Evolutionary conservation across 2,113 vertebrate genomes (phyloP).

Genomic region (Irena cyanogastra): DNA sequence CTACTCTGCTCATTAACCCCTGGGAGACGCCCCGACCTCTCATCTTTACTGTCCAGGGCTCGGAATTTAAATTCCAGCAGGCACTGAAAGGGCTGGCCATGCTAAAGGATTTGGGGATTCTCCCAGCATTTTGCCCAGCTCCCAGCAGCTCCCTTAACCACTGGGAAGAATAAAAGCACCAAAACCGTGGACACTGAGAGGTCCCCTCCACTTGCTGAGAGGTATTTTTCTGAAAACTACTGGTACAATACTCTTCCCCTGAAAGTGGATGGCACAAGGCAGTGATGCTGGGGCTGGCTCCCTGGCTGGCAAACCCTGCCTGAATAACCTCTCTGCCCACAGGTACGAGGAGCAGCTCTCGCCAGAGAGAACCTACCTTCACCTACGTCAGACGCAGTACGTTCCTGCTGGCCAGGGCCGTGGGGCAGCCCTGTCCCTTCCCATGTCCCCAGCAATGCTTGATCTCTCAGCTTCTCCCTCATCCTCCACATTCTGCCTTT

Average conservation of each 20-base stretch:
- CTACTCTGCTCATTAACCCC: neutral
- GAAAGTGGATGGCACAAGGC: neutral
- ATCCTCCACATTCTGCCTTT: neutral
- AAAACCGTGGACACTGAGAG: neutral
- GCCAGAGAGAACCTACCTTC: neutral
- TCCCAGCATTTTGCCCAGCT: neutral
- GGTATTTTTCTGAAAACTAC: neutral
- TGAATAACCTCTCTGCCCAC: constrained; percentile 83
- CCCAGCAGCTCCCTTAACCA: neutral
- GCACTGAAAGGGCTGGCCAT: neutral
- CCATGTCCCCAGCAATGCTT: accelerated
- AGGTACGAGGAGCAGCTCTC: constrained; percentile 69
- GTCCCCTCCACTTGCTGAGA: neutral
- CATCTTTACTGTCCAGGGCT: neutral
- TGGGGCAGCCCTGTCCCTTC: neutral
- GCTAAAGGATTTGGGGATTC: neutral
- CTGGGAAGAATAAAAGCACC: neutral
- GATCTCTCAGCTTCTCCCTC: neutral
- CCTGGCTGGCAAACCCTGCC: constrained; percentile 54
- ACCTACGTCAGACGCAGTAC: constrained; percentile 17
- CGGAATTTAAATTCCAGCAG: neutral
- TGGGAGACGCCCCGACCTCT: neutral
- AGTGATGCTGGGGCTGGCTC: neutral
- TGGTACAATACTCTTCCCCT: neutral
- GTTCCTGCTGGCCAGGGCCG: neutral